These are phyloP conservation scores for Hypanus sabinus DNA, from an alignment of 2,113 vertebrate genomes.

Conservation along the genomic window DNA sequence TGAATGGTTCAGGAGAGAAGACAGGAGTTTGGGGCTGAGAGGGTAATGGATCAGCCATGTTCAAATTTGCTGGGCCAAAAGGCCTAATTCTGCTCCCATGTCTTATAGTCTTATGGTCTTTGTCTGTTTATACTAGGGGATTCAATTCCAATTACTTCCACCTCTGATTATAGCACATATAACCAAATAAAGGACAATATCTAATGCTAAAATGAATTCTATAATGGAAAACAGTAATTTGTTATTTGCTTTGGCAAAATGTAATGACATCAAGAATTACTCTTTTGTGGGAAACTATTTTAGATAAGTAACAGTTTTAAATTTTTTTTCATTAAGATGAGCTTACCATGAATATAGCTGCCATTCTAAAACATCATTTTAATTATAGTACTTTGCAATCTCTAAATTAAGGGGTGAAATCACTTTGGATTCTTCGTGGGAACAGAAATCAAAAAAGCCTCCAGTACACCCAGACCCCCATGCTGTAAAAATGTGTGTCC, in stretches of 20 bases:
- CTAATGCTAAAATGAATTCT: background rate
- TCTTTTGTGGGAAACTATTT: background rate
- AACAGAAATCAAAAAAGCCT: background rate
- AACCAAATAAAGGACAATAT: background rate
- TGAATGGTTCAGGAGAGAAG: too few relatives aligned
- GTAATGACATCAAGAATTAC: background rate
- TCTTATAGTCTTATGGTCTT: too few relatives aligned
- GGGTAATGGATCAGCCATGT: too few relatives aligned
- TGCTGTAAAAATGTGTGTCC: background rate
- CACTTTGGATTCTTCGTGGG: too few relatives aligned
- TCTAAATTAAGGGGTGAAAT: background rate
- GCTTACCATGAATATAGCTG: background rate
- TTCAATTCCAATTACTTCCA: too few relatives aligned
- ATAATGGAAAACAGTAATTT: background rate
- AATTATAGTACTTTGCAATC: background rate
- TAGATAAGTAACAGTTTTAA: background rate
- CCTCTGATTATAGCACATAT: background rate
- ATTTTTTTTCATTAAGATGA: background rate
- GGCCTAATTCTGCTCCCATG: too few relatives aligned
- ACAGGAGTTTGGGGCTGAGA: too few relatives aligned
- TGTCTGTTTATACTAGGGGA: too few relatives aligned
- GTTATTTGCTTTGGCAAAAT: constrained; percentile 10
- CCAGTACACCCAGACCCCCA: too few relatives aligned
- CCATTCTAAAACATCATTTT: background rate
- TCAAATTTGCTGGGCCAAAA: too few relatives aligned